These are phyloP conservation scores for Sminthurides aquaticus DNA, from an alignment of 2,888 invertebrate genomes.

Conservation along the genomic window DNA sequence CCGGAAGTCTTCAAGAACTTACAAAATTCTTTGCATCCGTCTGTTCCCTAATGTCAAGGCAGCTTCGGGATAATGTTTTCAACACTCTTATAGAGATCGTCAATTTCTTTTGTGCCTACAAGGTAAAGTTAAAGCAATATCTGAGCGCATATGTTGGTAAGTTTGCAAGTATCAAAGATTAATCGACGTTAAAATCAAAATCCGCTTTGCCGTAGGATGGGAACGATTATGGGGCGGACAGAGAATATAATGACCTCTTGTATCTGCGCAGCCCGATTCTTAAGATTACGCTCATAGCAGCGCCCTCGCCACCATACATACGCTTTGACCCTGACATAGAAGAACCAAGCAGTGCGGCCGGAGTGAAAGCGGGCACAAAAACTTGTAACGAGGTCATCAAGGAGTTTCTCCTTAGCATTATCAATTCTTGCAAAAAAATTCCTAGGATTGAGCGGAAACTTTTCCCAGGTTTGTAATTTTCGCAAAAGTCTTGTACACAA, in stretches of 20 bases:
- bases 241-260: slow-evolving; percentile 56
- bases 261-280: slow-evolving; percentile 54
- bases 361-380: slow-evolving; percentile 44
- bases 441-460: slow-evolving; percentile 60
- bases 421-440: slow-evolving; percentile 56
- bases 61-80: slow-evolving; percentile 63
- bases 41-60: slow-evolving; percentile 70
- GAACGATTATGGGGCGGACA: slow-evolving; percentile 55
- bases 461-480: slow-evolving; percentile 56
- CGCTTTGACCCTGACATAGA: slow-evolving; percentile 55
- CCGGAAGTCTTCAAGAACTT: slow-evolving; percentile 54
- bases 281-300: slow-evolving; percentile 46
- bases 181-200: neutral
- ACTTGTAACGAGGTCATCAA: slow-evolving; percentile 42
- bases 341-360: slow-evolving; percentile 44
- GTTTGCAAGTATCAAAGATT: neutral
- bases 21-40: slow-evolving; percentile 63
- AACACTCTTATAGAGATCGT: slow-evolving; percentile 62
- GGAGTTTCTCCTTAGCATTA: slow-evolving; percentile 47
- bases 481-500: neutral
- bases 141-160: slow-evolving; percentile 1
- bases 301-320: slow-evolving; percentile 48
- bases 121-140: slow-evolving; percentile 48
- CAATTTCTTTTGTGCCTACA: slow-evolving; percentile 56
- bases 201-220: slow-evolving; percentile 51